Evolutionary conservation across 2,888 invertebrate species (phyloP).

Genomic region (Pedicia rivosa): DNA sequence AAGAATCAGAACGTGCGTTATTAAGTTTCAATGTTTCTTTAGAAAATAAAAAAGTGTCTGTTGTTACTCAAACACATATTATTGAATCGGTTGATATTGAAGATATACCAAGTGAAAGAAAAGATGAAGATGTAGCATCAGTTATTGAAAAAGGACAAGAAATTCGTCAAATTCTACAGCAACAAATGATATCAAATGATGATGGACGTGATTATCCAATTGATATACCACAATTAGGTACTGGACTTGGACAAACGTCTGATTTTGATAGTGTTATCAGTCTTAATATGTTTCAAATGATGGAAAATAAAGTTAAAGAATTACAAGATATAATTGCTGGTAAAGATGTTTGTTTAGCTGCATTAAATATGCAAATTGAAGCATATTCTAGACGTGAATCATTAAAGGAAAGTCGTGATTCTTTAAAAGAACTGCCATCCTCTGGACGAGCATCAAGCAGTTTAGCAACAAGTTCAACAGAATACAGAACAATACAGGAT

Average conservation of each 20-base stretch:
- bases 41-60: not conserved
- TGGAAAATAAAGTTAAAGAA: slow-evolving; percentile 25
- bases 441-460: slow-evolving; percentile 27
- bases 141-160: slow-evolving; percentile 7
- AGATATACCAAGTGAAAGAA: not conserved
- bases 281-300: slow-evolving; percentile 22
- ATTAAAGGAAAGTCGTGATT: slow-evolving; percentile 14
- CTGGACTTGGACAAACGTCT: not conserved
- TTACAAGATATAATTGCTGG: slow-evolving; percentile 21
- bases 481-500: slow-evolving; percentile 55
- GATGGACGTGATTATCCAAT: slow-evolving; percentile 7
- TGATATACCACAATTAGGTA: not conserved
- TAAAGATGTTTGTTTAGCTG: slow-evolving; percentile 25
- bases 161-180: slow-evolving; percentile 5
- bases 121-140: not conserved
- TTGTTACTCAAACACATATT: not conserved
- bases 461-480: slow-evolving; percentile 36
- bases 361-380: slow-evolving; percentile 24
- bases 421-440: slow-evolving; percentile 16
- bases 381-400: slow-evolving; percentile 18
- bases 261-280: slow-evolving; percentile 19
- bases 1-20: slow-evolving; percentile 28
- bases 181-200: not conserved
- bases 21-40: slow-evolving; percentile 15
- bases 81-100: not conserved